Base-by-base conservation (phyloP, 2,113 vertebrate species). In the Micronycteris hirsuta region DNA sequence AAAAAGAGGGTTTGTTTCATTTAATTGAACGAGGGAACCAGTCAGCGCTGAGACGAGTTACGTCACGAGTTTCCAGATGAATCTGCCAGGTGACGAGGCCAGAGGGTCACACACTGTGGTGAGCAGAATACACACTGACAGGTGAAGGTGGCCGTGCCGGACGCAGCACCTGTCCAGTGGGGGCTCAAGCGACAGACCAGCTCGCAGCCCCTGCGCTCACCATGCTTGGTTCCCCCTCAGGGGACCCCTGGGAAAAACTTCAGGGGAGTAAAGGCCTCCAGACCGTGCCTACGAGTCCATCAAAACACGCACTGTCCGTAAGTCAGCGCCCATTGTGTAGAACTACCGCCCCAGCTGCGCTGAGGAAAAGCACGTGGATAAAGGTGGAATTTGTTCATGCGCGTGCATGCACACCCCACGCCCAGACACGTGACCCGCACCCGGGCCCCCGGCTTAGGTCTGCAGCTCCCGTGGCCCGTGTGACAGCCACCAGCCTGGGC, bases 231-330 rank as follows among this genome's bases (percentile, higher is more conserved):
- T 7, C 16, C 6, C 7, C 5, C 33, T 54, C 43, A 4, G 70
- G 49, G 28, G 31, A 26, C 26, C 31, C n/a, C 16, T 4, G 5
- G 19, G 14, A 20, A n/a, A 81, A 22, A 19, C 24, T 41, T 78
- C 20, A 36, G 47, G 31, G 22, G 47, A 54, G 8, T 11, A 28
- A 92, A 47, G 45, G 12, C 8, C 11, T 86, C 24, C 15, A 15
- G 2, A 7, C 4, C 7, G 1, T 8, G 26, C 31, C 9, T 16
- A 4, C 20, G 16, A 0, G 0, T 31, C 33, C 15, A 13, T 26
- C 33, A 36, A 65, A 73, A 22, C 2, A 78, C 47, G 78, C 5
- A 43, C n/a, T n/a, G n/a, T n/a, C n/a, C n/a, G n/a, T n/a, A n/a
- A n/a, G n/a, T n/a, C n/a, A n/a, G n/a, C n/a, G 70, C 4, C 1